phyloP scores from a whole-genome alignment of 2,113 vertebrate genomes.

The Sula dactylatra region DNA sequence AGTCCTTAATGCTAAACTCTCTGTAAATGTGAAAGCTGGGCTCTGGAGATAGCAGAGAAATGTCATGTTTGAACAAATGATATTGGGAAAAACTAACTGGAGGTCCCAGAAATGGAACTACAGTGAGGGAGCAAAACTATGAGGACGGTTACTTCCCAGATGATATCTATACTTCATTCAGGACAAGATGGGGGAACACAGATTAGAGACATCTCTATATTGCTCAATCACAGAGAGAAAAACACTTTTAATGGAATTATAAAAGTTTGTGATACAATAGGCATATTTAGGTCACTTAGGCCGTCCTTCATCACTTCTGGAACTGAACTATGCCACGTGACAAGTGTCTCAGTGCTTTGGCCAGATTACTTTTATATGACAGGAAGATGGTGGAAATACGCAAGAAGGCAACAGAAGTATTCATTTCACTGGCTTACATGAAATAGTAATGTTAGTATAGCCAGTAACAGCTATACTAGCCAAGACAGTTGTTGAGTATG shows the following conservation, averaged over 20 bases:
- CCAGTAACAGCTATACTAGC: neutral
- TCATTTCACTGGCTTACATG: neutral
- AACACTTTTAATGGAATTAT: neutral
- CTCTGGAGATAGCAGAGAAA: conserved; percentile 59
- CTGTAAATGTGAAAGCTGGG: conserved; percentile 63
- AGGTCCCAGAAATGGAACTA: conserved; percentile 34
- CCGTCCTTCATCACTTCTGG: neutral
- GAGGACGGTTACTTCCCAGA: neutral
- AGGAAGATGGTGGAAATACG: neutral
- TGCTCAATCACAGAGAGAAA: neutral
- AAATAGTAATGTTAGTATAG: neutral
- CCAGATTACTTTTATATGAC: neutral
- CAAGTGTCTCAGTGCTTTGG: neutral
- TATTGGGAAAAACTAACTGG: conserved; percentile 23
- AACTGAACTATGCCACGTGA: neutral
- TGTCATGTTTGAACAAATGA: conserved; percentile 61
- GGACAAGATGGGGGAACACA: neutral
- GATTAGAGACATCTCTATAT: neutral
- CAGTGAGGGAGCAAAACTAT: neutral
- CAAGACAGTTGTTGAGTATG: neutral
- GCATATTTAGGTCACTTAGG: neutral
- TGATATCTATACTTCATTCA: neutral
- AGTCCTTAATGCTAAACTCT: conserved; percentile 49
- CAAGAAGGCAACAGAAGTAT: neutral
- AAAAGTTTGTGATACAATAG: neutral